Evolutionary conservation across 2,888 invertebrate genomes (phyloP), one percentile per base, ranked within the genome.

Genomic region (Pachymerium ferrugineum): DNA sequence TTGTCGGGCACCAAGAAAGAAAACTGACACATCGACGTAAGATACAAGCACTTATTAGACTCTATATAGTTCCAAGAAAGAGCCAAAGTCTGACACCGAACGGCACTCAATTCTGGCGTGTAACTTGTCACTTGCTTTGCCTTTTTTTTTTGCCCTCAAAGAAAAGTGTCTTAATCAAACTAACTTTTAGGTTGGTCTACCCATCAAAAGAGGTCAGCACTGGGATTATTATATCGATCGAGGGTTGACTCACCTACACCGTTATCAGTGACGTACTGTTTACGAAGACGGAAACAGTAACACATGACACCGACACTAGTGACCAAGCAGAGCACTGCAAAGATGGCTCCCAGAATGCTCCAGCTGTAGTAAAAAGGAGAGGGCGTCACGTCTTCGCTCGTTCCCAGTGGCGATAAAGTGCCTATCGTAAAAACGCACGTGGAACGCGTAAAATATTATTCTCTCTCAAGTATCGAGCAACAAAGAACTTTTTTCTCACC

Each of bases 401-500:
- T 12, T 30, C 70, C 70, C 6, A 69, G 70, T 29, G 70, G 70
- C 30, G 70, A 69, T 33, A 69, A 69, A 33, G 70, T 69, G 70
- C 70, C 70, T 69, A 69, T 30, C 70, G 33, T 33, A 69, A 67
- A 22, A 67, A 67, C 38, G 38, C 38, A 38, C 38, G 38, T 38
- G 38, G 38, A 38, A 38, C 14, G 42, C 14, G 28, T 22, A 72
- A 72, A 54, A 22, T 30, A 33, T 33, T 19, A 35, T 25, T 25
- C 68, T n/a, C 30, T 22, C 22, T 8, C 62, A 16, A 12, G 28
- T 8, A 10, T 19, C 29, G 8, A 54, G 16, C 16, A 16, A 62
- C 3, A 28, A 30, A 22, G 19, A 16, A 10, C 8, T 14, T n/a
- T 25, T 42, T 25, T 68, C 80, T 79, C 77, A 82, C 82, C 81